phyloP scores from a whole-genome alignment of 2,888 invertebrate species.

The Ichneumon xanthorius region DNA sequence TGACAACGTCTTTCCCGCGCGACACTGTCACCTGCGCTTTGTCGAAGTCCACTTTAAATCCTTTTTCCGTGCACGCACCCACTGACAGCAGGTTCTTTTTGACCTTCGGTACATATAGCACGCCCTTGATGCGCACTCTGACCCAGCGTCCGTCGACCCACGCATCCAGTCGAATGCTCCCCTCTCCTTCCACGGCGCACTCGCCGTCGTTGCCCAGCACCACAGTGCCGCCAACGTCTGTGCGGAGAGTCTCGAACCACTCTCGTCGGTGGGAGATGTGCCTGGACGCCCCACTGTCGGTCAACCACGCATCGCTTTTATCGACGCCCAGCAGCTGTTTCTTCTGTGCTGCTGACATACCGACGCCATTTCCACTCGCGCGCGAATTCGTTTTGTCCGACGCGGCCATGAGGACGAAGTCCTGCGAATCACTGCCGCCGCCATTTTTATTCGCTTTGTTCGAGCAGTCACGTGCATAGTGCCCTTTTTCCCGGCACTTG shows the following conservation, averaged over 20 bases:
- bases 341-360: neutral
- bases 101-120: slow-evolving; percentile 63
- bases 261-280: slow-evolving; percentile 38
- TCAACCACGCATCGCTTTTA: slow-evolving; percentile 35
- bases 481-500: slow-evolving; percentile 27
- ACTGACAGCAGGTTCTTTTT: slow-evolving; percentile 68
- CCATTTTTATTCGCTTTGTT: neutral
- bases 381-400: neutral
- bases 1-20: neutral
- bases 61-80: slow-evolving; percentile 43
- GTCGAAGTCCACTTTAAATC: slow-evolving; percentile 25
- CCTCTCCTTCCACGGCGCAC: slow-evolving; percentile 49
- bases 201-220: slow-evolving; percentile 40
- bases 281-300: slow-evolving; percentile 54
- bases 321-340: slow-evolving; percentile 10
- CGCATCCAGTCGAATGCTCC: slow-evolving; percentile 32
- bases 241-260: slow-evolving; percentile 37
- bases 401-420: slow-evolving; percentile 10
- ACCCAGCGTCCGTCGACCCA: slow-evolving; percentile 48
- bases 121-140: slow-evolving; percentile 43
- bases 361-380: neutral
- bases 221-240: slow-evolving; percentile 42
- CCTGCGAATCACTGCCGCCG: neutral
- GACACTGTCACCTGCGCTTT: neutral
- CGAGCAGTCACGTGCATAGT: slow-evolving; percentile 28